Conservation (phyloP, 2,113 vertebrate genomes). For the Caloenas nicobarica region DNA sequence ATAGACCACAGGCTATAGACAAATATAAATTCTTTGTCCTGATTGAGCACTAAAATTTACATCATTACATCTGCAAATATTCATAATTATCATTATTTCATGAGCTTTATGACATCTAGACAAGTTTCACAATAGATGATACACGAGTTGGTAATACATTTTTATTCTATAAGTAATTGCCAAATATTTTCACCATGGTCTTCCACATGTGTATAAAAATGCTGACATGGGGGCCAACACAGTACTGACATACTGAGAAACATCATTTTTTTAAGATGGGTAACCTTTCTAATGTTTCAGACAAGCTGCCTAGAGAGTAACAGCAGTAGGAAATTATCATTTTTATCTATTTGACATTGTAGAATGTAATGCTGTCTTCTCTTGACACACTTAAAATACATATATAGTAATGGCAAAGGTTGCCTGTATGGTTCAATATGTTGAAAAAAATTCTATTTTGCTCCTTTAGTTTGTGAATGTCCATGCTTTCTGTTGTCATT, state of each 20-base stretch:
- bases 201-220: not conserved
- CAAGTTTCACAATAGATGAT: not conserved
- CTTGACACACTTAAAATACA: not conserved
- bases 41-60: not conserved
- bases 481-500: not conserved
- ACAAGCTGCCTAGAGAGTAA: not conserved
- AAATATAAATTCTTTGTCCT: not conserved
- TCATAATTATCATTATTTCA: not conserved
- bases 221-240: not conserved
- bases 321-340: not conserved
- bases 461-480: not conserved
- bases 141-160: not conserved
- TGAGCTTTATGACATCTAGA: not conserved
- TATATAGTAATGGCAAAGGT: not conserved
- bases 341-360: not conserved
- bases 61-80: not conserved
- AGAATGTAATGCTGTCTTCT: not conserved
- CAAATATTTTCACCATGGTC: not conserved
- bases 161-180: not conserved
- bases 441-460: not conserved
- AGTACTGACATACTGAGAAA: not conserved
- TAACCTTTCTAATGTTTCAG: not conserved
- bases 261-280: not conserved
- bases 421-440: not conserved
- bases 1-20: fast-evolving